Percentiles rank a stretch among this genome's conserved stretches.
phyloP scores from a whole-genome alignment of 2,888 invertebrate genomes.

The Tanypteryx hageni region DNA sequence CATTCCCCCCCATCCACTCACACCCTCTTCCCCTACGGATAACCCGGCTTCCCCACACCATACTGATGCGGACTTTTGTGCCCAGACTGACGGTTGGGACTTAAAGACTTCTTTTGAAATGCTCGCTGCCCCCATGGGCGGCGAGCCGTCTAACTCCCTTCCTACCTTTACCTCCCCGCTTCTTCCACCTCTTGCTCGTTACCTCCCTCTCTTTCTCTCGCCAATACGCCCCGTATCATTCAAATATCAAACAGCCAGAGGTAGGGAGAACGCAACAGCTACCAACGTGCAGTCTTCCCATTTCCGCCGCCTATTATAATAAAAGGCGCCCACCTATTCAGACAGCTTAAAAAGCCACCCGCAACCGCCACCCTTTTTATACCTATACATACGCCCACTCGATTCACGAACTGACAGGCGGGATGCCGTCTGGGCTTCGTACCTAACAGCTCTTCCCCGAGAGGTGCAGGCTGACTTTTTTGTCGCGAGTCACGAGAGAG shows the following conservation, averaged over 20 bases:
- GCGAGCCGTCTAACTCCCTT: too few relatives aligned
- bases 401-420: neutral
- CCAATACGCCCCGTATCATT: slow-evolving; percentile 21
- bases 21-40: neutral
- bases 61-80: neutral
- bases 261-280: too few relatives aligned
- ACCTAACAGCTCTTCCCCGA: neutral
- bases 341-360: neutral
- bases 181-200: too few relatives aligned
- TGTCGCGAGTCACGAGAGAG: slow-evolving; percentile 24
- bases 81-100: neutral
- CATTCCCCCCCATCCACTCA: neutral
- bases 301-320: neutral
- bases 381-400: neutral
- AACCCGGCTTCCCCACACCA: neutral
- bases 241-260: neutral
- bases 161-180: too few relatives aligned
- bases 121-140: neutral
- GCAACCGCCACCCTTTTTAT: neutral
- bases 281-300: neutral
- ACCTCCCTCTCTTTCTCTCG: neutral
- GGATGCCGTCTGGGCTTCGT: neutral
- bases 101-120: slow-evolving; percentile 6
- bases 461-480: neutral
- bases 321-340: neutral